Base-by-base conservation (phyloP, 2,797 vertebrate genomes). In the Monodelphis domestica region DNA sequence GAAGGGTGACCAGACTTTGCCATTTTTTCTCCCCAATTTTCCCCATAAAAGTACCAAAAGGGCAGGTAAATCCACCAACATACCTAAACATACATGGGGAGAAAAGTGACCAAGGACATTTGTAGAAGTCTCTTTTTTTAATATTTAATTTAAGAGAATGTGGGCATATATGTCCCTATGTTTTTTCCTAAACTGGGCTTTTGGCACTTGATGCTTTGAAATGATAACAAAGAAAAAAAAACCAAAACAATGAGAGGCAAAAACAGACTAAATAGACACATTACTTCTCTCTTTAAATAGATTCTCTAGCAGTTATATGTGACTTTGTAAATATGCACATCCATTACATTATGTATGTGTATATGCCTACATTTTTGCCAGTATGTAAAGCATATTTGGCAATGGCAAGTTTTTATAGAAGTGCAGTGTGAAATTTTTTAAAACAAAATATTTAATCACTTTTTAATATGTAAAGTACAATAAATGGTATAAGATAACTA, bases 371-470 rank as follows among this genome's bases (percentile, higher is more conserved):
- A 33, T 59, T 14, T 4, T 12, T 59, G 33, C n/a, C 30, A 78
- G n/a, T n/a, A n/a, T n/a, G n/a, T n/a, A n/a, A n/a, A n/a, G n/a
- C 11, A 28, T 84, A 84, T 28, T 84, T 84, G 21, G 24, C 38
- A 84, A 84, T 24, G 26, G 38, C 50, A 84, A 84, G 45, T 84
- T 54, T 84, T 84, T 84, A 91, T 3, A 45, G 88, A 91, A 63
- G 90, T 54, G 92, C 2, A 89, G n/a, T 33, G 53, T 63, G 91
- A 95, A 88, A 90, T 38, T 96, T 54, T 91, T 92, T 45, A 90
- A 94, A 93, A 95, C 54, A 28, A 95, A 91, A 93, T 54, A 92
- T 0, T n/a, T 63, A 45, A 51, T n/a, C 4, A 90, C 91, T 93
- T 89, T 90, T 89, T 0, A 78, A 54, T 57, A 89, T 56, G 17